These are phyloP conservation scores for Muntiacus muntjak DNA, from an alignment of 2,113 vertebrate species.

Conservation along the genomic window DNA sequence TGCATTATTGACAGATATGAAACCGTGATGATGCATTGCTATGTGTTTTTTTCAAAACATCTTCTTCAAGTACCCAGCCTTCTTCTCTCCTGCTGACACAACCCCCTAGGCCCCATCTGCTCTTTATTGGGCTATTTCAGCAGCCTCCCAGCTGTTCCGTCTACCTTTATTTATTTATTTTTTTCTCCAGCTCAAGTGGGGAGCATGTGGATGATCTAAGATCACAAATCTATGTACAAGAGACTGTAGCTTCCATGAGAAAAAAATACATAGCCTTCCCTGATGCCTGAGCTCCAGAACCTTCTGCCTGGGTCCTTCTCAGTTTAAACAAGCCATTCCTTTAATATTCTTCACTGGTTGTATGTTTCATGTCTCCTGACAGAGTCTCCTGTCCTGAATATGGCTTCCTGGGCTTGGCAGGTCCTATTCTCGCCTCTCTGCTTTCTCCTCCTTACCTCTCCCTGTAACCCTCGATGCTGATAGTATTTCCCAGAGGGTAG, in stretches of 20 bases:
- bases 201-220: neutral
- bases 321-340: neutral
- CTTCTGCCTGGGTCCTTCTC: neutral
- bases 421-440: neutral
- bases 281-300: neutral
- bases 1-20: neutral
- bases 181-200: neutral
- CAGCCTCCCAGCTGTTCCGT: too few relatives aligned
- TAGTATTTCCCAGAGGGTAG: neutral
- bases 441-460: neutral
- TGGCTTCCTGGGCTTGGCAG: neutral
- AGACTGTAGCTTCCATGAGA: neutral
- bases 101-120: accelerated
- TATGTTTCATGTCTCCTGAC: neutral
- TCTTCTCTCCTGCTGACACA: accelerated
- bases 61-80: neutral
- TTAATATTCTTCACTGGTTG: neutral
- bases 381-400: too few relatives aligned
- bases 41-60: neutral
- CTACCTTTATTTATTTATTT: neutral
- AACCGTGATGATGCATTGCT: neutral
- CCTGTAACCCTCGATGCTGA: neutral
- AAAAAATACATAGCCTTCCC: neutral
- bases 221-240: neutral
- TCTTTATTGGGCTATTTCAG: accelerated